phyloP scores from a whole-genome alignment of 2,113 vertebrate species.

The Gavia stellata region DNA sequence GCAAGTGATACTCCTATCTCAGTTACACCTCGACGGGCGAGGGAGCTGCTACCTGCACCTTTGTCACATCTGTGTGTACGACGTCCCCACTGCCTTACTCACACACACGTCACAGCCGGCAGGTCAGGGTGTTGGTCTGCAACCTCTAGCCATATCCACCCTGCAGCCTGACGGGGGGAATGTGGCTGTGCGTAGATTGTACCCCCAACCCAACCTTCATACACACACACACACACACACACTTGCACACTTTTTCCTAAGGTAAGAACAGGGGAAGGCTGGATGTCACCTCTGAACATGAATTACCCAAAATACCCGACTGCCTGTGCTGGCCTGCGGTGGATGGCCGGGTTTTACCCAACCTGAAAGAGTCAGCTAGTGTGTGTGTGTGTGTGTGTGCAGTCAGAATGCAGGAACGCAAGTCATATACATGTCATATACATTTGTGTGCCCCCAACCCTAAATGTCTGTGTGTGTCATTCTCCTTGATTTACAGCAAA shows the following conservation, averaged over 20 bases:
- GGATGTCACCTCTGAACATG: background rate
- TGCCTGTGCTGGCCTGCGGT: background rate
- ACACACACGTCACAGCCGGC: accelerated
- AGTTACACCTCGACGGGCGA: background rate
- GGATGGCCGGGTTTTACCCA: background rate
- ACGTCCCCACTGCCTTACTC: accelerated
- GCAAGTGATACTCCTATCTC: background rate
- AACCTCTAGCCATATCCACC: background rate
- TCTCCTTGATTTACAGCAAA: background rate
- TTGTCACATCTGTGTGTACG: background rate
- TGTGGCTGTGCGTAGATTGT: background rate
- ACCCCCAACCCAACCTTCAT: background rate
- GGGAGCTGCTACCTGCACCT: background rate
- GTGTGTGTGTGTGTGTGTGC: background rate
- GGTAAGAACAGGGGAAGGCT: background rate
- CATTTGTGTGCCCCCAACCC: background rate
- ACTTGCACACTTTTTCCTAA: background rate
- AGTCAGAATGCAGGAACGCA: background rate
- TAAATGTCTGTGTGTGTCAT: background rate
- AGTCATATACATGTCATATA: accelerated
- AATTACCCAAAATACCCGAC: background rate
- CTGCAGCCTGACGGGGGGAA: background rate
- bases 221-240: no score
- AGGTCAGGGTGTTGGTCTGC: background rate
- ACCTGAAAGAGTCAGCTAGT: background rate